These are phyloP conservation scores for Aegotheles bennettii DNA, from an alignment of 2,113 vertebrate genomes.

Conservation along the genomic window DNA sequence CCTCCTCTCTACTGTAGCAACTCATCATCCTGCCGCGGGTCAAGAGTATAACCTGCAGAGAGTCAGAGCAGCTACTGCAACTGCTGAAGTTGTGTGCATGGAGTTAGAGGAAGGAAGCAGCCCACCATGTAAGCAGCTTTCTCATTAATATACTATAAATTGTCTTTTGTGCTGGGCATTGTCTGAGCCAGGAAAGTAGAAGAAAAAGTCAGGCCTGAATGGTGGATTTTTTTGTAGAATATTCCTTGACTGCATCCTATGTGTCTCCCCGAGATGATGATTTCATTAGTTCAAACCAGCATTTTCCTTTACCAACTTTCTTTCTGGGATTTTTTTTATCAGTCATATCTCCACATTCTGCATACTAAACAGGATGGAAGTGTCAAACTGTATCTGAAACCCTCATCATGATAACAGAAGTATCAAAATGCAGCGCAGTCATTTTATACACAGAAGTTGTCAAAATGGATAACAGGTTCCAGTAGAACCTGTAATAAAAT, in stretches of 20 bases:
- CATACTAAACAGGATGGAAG: not conserved
- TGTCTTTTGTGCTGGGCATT: not conserved
- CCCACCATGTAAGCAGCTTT: not conserved
- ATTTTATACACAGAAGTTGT: not conserved
- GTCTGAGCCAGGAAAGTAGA: not conserved
- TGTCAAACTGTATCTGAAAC: not conserved
- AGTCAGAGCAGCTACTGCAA: not conserved
- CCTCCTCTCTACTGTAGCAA: not conserved
- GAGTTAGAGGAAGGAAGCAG: not conserved
- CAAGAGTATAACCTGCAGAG: not conserved
- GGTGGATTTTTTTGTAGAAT: not conserved
- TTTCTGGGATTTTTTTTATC: not conserved
- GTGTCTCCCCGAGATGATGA: not conserved
- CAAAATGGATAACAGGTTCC: not conserved
- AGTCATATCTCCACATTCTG: not conserved
- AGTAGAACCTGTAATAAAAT: not conserved
- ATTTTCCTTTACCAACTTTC: not conserved
- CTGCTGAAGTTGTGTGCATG: not conserved
- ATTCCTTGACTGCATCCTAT: not conserved
- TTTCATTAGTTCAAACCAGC: not conserved
- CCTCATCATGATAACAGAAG: not conserved
- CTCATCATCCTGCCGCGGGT: not conserved
- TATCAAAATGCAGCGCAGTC: not conserved
- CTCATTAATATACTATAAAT: not conserved
- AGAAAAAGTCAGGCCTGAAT: not conserved